phyloP scores from a whole-genome alignment of 2,113 vertebrate species.

The Xenus cinereus region DNA sequence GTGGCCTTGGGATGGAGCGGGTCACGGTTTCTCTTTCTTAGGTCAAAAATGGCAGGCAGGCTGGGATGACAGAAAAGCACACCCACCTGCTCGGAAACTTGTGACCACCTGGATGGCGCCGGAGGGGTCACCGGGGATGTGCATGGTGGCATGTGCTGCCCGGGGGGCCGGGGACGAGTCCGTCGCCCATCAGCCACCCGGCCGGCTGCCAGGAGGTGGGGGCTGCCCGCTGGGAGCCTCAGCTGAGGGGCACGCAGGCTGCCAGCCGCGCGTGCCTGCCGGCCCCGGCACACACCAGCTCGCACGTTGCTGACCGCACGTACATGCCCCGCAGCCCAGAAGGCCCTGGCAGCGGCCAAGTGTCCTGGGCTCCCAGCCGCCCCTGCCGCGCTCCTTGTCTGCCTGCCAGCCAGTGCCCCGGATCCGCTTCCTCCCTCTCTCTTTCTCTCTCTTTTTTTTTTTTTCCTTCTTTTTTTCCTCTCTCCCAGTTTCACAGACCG shows the following conservation, averaged over 20 bases:
- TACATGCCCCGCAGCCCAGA: constrained; percentile 37
- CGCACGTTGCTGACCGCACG: constrained; percentile 64
- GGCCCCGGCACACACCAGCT: not conserved
- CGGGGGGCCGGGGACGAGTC: not conserved
- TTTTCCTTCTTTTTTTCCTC: not conserved
- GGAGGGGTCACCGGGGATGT: not conserved
- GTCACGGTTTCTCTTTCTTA: not conserved
- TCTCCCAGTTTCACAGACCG: not conserved
- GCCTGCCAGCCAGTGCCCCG: constrained; percentile 37
- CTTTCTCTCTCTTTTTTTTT: not conserved
- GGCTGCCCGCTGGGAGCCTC: not conserved
- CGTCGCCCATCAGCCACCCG: not conserved
- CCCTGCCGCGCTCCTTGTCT: constrained; percentile 46
- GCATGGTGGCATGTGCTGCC: not conserved
- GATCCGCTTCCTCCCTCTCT: not conserved
- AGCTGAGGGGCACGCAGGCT: not conserved
- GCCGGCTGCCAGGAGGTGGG: not conserved
- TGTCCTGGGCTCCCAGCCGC: not conserved
- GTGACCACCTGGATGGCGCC: not conserved
- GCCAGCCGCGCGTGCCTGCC: not conserved
- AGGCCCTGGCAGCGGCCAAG: constrained; percentile 24
- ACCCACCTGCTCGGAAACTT: not conserved
- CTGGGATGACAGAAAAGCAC: not conserved
- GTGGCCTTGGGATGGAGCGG: not conserved
- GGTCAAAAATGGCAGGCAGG: not conserved